Evolutionary conservation across 2,113 vertebrate genomes (phyloP).

Genomic region (Protomyctophum bolini): DNA sequence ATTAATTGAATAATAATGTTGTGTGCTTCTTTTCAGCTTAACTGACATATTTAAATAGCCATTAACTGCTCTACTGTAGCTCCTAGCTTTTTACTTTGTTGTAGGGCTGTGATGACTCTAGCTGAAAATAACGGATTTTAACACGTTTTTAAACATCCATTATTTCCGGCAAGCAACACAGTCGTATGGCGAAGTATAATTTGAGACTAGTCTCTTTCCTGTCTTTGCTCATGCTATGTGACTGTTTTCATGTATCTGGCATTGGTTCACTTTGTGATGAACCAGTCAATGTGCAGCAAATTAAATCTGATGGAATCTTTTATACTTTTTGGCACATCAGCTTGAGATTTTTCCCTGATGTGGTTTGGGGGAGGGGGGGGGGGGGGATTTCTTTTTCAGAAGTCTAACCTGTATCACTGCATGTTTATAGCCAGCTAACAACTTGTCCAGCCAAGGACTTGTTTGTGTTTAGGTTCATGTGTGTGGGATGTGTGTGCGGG

Average conservation of each 20-base stretch:
- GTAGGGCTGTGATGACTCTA: too few relatives aligned
- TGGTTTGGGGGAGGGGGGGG: not conserved
- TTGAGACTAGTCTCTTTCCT: not conserved
- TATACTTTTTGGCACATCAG: slow-evolving; percentile 9
- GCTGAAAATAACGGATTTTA: too few relatives aligned
- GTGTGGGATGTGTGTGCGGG: slow-evolving; percentile 37
- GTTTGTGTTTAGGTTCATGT: slow-evolving; percentile 28
- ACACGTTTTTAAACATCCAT: too few relatives aligned
- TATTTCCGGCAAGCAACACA: too few relatives aligned
- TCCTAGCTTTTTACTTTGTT: slow-evolving; percentile 4
- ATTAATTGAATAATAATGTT: slow-evolving; percentile 32
- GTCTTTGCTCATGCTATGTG: slow-evolving; percentile 7
- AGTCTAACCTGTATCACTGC: slow-evolving; percentile 65
- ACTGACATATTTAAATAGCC: not conserved
- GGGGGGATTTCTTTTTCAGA: slow-evolving; percentile 42
- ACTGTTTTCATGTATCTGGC: slow-evolving; percentile 6
- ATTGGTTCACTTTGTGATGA: slow-evolving; percentile 11
- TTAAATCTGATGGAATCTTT: not conserved
- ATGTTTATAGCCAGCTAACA: slow-evolving; percentile 63
- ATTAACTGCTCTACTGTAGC: not conserved
- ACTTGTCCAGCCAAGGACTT: slow-evolving; percentile 50
- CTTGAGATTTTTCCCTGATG: slow-evolving; percentile 13
- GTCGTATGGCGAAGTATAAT: not conserved
- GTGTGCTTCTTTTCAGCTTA: not conserved
- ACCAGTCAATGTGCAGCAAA: not conserved